Evolutionary conservation across 2,113 vertebrate genomes (phyloP).

Genomic region (Lepus americanus): DNA sequence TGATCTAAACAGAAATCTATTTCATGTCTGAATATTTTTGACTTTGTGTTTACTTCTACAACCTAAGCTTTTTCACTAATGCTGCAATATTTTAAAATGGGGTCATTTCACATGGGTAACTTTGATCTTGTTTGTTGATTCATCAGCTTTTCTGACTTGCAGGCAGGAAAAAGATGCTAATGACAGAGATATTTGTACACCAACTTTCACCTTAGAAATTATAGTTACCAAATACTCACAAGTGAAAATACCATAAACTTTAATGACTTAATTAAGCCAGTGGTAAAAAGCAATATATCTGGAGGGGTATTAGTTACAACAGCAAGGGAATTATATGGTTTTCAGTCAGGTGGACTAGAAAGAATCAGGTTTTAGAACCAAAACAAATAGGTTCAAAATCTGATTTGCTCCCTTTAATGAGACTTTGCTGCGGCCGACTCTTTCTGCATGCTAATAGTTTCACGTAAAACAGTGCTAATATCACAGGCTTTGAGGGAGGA

Average conservation of each 20-base stretch:
- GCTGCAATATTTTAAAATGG: conserved; percentile 30
- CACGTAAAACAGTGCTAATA: background rate
- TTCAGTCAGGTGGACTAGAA: background rate
- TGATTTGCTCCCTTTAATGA: background rate
- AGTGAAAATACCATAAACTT: conserved; percentile 64
- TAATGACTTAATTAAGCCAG: conserved; percentile 70
- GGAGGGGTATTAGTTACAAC: background rate
- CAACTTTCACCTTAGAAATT: conserved; percentile 56
- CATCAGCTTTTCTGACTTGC: conserved; percentile 20
- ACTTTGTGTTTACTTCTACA: background rate
- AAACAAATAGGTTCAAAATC: conserved; percentile 29
- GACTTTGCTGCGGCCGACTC: background rate
- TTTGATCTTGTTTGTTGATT: conserved; percentile 53
- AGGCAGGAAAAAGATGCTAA: conserved; percentile 23
- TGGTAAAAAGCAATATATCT: conserved; percentile 35
- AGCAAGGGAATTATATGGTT: conserved; percentile 17
- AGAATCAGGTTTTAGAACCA: background rate
- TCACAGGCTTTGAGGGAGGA: background rate
- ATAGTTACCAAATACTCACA: conserved; percentile 61
- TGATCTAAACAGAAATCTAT: conserved; percentile 33
- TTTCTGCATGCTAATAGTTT: background rate
- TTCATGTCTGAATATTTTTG: conserved; percentile 20
- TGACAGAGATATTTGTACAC: conserved; percentile 2
- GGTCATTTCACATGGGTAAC: background rate
- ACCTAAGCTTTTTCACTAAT: conserved; percentile 27